Conservation (phyloP, 2,888 invertebrate genomes). For the Apodemia zela region DNA sequence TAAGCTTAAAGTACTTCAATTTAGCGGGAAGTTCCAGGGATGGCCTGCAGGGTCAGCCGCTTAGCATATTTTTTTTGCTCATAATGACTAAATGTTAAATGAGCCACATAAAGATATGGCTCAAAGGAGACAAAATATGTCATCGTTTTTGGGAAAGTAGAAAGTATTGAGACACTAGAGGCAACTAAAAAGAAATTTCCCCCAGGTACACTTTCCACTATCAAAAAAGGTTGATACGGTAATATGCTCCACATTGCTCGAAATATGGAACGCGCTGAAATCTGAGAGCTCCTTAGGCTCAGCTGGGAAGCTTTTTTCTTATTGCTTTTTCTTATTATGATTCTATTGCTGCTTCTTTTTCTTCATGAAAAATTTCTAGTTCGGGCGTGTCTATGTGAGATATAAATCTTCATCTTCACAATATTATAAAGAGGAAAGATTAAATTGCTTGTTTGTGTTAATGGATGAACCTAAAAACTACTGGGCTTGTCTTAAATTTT, state of each 20-base stretch:
- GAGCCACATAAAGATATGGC: too few species aligned
- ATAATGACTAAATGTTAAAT: too few species aligned
- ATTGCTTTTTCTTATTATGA: conserved; percentile 8
- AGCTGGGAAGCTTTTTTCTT: conserved; percentile 2
- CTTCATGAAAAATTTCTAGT: not conserved
- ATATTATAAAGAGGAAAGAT: too few species aligned
- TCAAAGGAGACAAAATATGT: not conserved
- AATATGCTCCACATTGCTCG: not conserved
- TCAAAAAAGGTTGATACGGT: conserved; percentile 13
- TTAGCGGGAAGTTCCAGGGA: too few species aligned
- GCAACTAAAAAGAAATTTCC: not conserved
- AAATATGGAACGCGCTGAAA: not conserved
- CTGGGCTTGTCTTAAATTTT: too few species aligned
- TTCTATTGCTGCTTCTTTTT: not conserved
- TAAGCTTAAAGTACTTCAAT: too few species aligned
- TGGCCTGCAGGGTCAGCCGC: too few species aligned
- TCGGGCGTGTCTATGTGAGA: too few species aligned
- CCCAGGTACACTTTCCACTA: conserved; percentile 10
- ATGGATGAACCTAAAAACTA: too few species aligned
- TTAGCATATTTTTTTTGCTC: too few species aligned
- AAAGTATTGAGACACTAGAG: not conserved
- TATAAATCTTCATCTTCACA: too few species aligned
- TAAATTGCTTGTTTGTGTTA: too few species aligned
- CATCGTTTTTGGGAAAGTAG: not conserved
- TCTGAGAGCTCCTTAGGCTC: not conserved